Evolutionary conservation across 2,888 invertebrate genomes (phyloP).

Genomic region (Argyresthia albistria): DNA sequence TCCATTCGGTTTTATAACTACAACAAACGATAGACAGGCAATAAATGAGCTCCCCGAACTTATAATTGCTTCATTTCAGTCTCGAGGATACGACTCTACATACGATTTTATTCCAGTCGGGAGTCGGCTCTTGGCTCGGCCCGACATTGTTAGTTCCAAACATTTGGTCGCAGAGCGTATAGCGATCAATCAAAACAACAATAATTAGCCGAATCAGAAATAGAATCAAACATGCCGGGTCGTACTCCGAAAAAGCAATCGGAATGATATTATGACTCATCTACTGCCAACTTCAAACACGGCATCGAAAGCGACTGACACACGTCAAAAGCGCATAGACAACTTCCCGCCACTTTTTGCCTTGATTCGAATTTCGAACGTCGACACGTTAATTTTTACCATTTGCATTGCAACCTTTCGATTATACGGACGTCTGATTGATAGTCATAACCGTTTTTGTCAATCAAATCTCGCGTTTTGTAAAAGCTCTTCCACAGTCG

Average conservation of each 20-base stretch:
- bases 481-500: constrained; percentile 45
- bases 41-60: constrained; percentile 65
- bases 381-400: constrained; percentile 18
- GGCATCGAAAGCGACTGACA: constrained; percentile 18
- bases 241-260: constrained; percentile 3
- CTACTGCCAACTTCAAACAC: constrained; percentile 18
- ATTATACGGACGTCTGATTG: constrained; percentile 52
- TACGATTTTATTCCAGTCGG: constrained; percentile 1
- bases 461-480: constrained; percentile 47
- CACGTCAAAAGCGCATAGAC: constrained; percentile 53
- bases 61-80: constrained; percentile 69
- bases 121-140: background rate
- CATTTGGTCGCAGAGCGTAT: background rate
- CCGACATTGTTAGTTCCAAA: background rate
- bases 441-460: constrained; percentile 52
- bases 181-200: background rate
- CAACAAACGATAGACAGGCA: constrained; percentile 56
- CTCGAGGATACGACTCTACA: constrained; percentile 9
- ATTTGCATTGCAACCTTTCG: constrained; percentile 24
- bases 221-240: constrained; percentile 1
- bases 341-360: constrained; percentile 44
- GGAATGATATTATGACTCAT: constrained; percentile 6
- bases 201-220: constrained; percentile 3
- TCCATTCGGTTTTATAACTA: constrained; percentile 57
- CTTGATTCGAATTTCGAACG: constrained; percentile 7